Evolutionary conservation across 2,113 vertebrate species (phyloP).

Genomic region (Cichladusa arquata): DNA sequence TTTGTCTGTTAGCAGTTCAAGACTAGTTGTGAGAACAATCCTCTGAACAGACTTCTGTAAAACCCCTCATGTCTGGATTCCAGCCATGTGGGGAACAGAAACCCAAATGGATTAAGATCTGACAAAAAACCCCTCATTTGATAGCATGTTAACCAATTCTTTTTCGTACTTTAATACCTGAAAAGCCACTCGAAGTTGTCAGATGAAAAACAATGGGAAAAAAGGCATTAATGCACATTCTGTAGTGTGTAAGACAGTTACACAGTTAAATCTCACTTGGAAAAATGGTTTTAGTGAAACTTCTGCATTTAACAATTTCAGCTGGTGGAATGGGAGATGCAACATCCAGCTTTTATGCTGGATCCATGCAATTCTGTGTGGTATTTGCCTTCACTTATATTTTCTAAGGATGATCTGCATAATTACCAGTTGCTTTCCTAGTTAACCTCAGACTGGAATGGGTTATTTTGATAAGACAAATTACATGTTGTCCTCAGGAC

Average conservation of each 20-base stretch:
- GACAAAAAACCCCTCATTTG: neutral
- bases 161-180: neutral
- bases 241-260: neutral
- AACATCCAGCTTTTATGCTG: neutral
- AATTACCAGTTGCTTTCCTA: neutral
- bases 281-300: conserved; percentile 9
- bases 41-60: neutral
- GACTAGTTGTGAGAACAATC: neutral
- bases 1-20: neutral
- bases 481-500: neutral
- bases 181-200: neutral
- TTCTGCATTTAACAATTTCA: neutral
- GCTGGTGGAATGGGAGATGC: neutral
- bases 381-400: neutral
- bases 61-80: accelerated
- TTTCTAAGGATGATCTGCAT: conserved; percentile 33
- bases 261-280: neutral
- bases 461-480: conserved; percentile 43
- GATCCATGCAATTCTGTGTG: neutral
- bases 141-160: neutral
- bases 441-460: neutral
- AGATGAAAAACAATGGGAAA: neutral
- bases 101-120: neutral
- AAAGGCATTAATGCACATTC: neutral
- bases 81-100: neutral